A percentile compares a stretch with the other conserved stretches of the same genome.
Conservation (phyloP, 1,140 invertebrate genomes). For the Drosophila obscura region DNA sequence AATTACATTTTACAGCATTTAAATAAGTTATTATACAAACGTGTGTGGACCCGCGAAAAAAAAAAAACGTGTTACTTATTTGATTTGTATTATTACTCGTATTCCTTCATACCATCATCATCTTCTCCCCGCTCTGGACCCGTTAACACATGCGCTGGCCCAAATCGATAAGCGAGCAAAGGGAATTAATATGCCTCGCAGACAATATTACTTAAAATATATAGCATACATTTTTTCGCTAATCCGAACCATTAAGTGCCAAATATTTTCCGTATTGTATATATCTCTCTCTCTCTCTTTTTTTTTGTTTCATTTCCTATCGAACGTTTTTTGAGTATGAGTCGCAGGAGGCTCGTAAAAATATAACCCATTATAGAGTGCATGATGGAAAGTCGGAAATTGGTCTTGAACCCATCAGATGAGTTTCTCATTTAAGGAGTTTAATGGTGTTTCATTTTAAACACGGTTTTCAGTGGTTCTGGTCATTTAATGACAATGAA, state of each 20-base stretch:
- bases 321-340: conserved; percentile 30
- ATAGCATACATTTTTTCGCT: conserved; percentile 21
- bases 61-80: conserved; percentile 9
- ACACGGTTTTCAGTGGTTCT: not conserved
- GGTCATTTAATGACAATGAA: not conserved
- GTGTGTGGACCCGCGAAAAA: conserved; percentile 31
- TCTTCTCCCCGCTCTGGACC: conserved; percentile 1
- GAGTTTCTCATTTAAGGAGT: conserved; percentile 29
- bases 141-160: conserved; percentile 8
- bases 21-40: conserved; percentile 53
- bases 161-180: not conserved
- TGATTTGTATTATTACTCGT: not conserved
- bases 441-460: not conserved
- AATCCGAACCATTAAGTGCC: conserved; percentile 29
- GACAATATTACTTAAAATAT: not conserved
- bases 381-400: conserved; percentile 3
- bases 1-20: conserved; percentile 40
- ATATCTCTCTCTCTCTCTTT: conserved; percentile 1
- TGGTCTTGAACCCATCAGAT: conserved; percentile 38
- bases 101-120: conserved; percentile 13
- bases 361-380: not conserved
- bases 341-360: conserved; percentile 30
- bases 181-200: conserved; percentile 3
- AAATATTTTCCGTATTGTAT: not conserved
- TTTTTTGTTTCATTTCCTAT: conserved; percentile 16